A percentile compares a stretch with the other conserved stretches of the same genome.
phyloP scores from a whole-genome alignment of 2,888 invertebrate species.

The Drosophila anomalata region DNA sequence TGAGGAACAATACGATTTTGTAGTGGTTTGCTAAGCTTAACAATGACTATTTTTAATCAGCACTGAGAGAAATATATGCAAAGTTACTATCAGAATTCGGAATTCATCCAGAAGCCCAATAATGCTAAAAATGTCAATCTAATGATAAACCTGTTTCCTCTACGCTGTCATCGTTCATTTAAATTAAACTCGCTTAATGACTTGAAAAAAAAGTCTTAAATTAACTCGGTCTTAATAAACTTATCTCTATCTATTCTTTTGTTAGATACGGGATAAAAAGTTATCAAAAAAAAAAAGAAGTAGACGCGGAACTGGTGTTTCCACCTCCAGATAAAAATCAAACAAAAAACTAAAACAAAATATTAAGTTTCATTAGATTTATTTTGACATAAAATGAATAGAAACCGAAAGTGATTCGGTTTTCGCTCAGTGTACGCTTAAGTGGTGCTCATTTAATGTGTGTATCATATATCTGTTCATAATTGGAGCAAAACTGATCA shows the following conservation, averaged over 20 bases:
- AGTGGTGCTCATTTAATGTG: slow-evolving; percentile 30
- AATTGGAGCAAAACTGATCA: slow-evolving; percentile 27
- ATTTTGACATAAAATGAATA: background rate
- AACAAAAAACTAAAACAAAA: background rate
- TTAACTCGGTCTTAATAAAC: slow-evolving; percentile 10
- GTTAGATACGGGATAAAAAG: slow-evolving; percentile 5
- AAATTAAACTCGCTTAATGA: slow-evolving; percentile 36
- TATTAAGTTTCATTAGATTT: background rate
- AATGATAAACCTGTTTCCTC: slow-evolving; percentile 28
- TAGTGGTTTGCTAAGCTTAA: slow-evolving; percentile 81
- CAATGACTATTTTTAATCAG: slow-evolving; percentile 59
- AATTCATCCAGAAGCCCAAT: background rate
- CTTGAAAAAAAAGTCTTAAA: slow-evolving; percentile 25
- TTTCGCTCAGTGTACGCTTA: slow-evolving; percentile 51
- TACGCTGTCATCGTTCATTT: slow-evolving; percentile 26
- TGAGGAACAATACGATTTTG: slow-evolving; percentile 66
- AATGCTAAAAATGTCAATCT: background rate
- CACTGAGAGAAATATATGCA: slow-evolving; percentile 47
- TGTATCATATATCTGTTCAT: slow-evolving; percentile 17
- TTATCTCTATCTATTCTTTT: slow-evolving; percentile 16
- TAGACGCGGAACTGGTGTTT: background rate
- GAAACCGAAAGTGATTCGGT: background rate
- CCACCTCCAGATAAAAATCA: background rate
- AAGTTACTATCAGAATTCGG: background rate
- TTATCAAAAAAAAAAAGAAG: background rate